These are phyloP conservation scores for Scotopteryx bipunctaria DNA, from an alignment of 2,888 invertebrate genomes.

Conservation along the genomic window DNA sequence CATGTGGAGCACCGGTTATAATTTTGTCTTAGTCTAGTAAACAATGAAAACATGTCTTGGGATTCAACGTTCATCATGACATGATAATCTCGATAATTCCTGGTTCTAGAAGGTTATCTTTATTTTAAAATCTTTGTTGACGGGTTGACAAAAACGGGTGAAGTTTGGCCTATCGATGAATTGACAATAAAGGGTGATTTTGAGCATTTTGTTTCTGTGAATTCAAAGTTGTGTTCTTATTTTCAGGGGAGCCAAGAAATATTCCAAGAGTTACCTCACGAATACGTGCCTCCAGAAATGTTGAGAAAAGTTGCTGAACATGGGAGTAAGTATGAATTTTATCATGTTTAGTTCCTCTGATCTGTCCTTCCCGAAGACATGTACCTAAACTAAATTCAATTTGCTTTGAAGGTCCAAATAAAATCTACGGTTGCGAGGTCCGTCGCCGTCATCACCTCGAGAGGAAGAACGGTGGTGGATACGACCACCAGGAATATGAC, in stretches of 20 bases:
- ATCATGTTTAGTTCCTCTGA: no score
- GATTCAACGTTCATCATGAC: no score
- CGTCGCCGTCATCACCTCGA: slow-evolving; percentile 96
- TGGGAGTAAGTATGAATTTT: slow-evolving; percentile 90
- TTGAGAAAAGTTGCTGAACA: slow-evolving; percentile 97
- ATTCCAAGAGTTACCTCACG: slow-evolving; percentile 98
- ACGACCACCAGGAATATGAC: slow-evolving; percentile 93
- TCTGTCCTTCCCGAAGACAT: background rate
- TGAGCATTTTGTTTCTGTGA: background rate
- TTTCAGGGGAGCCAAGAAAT: slow-evolving; percentile 92
- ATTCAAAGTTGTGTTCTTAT: no score
- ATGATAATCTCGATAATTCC: no score
- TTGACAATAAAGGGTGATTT: no score
- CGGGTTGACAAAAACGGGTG: no score
- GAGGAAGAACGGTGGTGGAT: slow-evolving; percentile 95
- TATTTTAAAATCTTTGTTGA: no score
- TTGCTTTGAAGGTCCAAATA: slow-evolving; percentile 91
- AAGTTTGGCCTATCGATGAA: no score
- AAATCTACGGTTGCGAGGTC: slow-evolving; percentile 98
- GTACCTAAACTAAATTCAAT: background rate
- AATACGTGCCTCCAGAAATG: slow-evolving; percentile 98
- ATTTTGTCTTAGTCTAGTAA: no score
- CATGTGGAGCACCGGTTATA: no score
- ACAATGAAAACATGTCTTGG: no score
- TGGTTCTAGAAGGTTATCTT: no score